Conservation (phyloP, 2,113 vertebrate species). For the Egretta garzetta region DNA sequence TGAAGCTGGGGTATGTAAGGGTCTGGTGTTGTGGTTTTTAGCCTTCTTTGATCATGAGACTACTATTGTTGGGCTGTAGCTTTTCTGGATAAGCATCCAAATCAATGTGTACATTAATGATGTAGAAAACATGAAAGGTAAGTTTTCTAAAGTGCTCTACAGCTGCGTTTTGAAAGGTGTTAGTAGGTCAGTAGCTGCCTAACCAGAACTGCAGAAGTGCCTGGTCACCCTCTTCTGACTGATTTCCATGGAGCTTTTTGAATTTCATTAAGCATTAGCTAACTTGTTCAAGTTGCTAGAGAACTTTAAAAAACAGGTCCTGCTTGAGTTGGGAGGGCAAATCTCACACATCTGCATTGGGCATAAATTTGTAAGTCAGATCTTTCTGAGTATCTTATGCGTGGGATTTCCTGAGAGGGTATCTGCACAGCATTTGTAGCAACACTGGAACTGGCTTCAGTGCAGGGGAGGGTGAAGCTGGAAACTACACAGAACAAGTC, state of each 20-base stretch:
- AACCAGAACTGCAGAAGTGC: neutral
- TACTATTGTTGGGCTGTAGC: neutral
- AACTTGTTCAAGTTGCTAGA: neutral
- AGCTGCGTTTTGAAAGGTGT: neutral
- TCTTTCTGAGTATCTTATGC: neutral
- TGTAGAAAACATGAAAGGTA: neutral
- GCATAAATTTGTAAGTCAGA: neutral
- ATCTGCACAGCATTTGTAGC: neutral
- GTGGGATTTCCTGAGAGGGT: neutral
- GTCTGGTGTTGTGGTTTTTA: neutral
- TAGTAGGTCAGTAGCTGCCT: neutral
- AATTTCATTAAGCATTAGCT: neutral
- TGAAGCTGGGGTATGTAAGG: neutral
- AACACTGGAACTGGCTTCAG: neutral
- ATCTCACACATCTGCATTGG: neutral
- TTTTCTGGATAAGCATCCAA: neutral
- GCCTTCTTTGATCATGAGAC: neutral
- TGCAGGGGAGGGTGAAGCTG: neutral
- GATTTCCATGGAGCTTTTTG: neutral
- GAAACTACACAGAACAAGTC: neutral
- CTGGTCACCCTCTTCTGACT: neutral
- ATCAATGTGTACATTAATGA: neutral
- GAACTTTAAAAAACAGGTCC: neutral
- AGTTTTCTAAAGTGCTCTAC: neutral
- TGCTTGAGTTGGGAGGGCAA: neutral